These are phyloP conservation scores for Valencia hispanica DNA, from an alignment of 2,797 vertebrate genomes.

Conservation along the genomic window DNA sequence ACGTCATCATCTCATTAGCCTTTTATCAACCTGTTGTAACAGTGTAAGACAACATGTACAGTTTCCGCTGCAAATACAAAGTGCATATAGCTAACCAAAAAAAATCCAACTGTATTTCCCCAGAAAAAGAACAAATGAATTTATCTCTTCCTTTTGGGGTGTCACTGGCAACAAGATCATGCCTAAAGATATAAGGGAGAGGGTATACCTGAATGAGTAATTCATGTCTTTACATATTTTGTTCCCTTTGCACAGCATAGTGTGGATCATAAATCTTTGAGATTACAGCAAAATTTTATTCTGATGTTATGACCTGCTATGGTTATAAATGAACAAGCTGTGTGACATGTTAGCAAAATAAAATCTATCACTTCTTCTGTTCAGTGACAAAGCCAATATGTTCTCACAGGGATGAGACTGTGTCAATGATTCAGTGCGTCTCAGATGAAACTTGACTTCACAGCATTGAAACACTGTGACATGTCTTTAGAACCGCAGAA, in stretches of 20 bases:
- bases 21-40: not conserved
- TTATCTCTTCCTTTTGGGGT: conserved; percentile 7
- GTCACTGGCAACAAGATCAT: conserved; percentile 6
- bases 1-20: conserved; percentile 1
- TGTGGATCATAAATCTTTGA: conserved; percentile 38
- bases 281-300: conserved; percentile 33
- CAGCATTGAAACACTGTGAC: not conserved
- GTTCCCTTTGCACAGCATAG: conserved; percentile 10
- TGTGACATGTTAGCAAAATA: conserved; percentile 28
- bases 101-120: conserved; percentile 10
- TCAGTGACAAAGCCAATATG: conserved; percentile 12
- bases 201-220: conserved; percentile 1
- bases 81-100: conserved; percentile 13
- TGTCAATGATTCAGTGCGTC: conserved; percentile 12
- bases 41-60: not conserved
- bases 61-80: not conserved
- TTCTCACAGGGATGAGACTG: not conserved
- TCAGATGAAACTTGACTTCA: conserved; percentile 4
- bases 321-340: conserved; percentile 43
- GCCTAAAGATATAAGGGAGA: conserved; percentile 6
- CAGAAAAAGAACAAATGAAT: conserved; percentile 20
- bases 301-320: conserved; percentile 18
- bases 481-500: not conserved
- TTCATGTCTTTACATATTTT: conserved; percentile 13
- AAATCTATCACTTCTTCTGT: conserved; percentile 20